Conservation (phyloP, 1,140 invertebrate genomes). For the Dysdera silvatica region DNA sequence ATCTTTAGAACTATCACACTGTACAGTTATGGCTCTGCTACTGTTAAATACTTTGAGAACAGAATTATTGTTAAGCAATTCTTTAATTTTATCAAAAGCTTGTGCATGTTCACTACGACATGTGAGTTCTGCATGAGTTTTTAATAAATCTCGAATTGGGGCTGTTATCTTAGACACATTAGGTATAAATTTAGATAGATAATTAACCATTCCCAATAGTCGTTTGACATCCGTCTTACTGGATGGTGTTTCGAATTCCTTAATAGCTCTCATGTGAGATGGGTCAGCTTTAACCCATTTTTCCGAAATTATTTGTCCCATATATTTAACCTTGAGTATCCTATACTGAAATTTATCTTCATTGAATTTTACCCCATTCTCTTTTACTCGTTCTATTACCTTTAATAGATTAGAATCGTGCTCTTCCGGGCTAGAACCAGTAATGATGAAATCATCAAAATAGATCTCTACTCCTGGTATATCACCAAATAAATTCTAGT, state of each 20-base stretch:
- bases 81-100: conserved; percentile 14
- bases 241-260: conserved; percentile 5
- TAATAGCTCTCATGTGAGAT: conserved; percentile 18
- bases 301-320: conserved; percentile 7
- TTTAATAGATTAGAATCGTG: conserved; percentile 36
- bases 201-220: conserved; percentile 19
- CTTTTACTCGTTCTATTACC: conserved; percentile 36
- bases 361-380: conserved; percentile 42
- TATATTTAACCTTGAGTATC: conserved; percentile 17
- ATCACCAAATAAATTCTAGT: conserved; percentile 2
- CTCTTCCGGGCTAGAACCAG: conserved; percentile 17
- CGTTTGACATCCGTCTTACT: conserved; percentile 5
- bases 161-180: conserved; percentile 13
- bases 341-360: conserved; percentile 36
- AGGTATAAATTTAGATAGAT: conserved; percentile 13
- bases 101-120: not conserved
- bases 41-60: conserved; percentile 16
- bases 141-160: not conserved
- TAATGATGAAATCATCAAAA: conserved; percentile 17
- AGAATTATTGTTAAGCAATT: not conserved
- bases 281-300: conserved; percentile 13
- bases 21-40: not conserved
- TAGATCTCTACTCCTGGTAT: conserved; percentile 5
- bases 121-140: conserved; percentile 4
- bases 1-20: conserved; percentile 18